These are phyloP conservation scores for Ornithoptera alexandrae DNA, from an alignment of 2,888 invertebrate species.

Conservation along the genomic window DNA sequence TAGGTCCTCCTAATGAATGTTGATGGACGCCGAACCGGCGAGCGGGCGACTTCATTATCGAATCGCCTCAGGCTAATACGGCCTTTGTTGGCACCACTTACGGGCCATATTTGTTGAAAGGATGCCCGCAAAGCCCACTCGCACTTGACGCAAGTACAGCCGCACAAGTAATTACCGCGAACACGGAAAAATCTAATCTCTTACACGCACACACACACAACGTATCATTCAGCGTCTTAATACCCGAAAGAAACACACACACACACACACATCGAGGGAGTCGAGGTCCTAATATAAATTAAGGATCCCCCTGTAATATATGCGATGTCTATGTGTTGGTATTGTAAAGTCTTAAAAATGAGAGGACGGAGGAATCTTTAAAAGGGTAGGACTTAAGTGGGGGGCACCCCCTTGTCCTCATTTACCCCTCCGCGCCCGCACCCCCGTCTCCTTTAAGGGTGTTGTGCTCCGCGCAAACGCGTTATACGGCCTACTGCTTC, in stretches of 20 bases:
- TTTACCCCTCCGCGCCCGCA: slow-evolving; percentile 31
- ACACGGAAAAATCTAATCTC: slow-evolving; percentile 78
- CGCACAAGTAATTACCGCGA: slow-evolving; percentile 65
- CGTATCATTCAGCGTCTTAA: slow-evolving; percentile 37
- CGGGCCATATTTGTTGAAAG: slow-evolving; percentile 16
- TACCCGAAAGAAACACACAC: slow-evolving; percentile 45
- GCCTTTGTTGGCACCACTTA: slow-evolving; percentile 17
- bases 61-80: slow-evolving; percentile 17
- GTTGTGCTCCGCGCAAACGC: slow-evolving; percentile 64
- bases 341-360: slow-evolving; percentile 80
- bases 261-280: slow-evolving; percentile 39
- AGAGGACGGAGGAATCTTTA: slow-evolving; percentile 78
- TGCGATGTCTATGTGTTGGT: slow-evolving; percentile 67
- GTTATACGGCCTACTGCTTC: slow-evolving; percentile 70
- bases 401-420: slow-evolving; percentile 54
- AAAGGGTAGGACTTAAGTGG: slow-evolving; percentile 78
- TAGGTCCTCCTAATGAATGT: slow-evolving; percentile 40
- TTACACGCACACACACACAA: slow-evolving; percentile 46
- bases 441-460: slow-evolving; percentile 43
- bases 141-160: slow-evolving; percentile 22
- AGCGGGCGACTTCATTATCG: slow-evolving; percentile 20
- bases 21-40: slow-evolving; percentile 30
- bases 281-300: slow-evolving; percentile 59
- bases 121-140: slow-evolving; percentile 15
- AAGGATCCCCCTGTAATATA: slow-evolving; percentile 59